Evolutionary conservation across 2,113 vertebrate species (phyloP).

Genomic region (Syngnathus scovelli): DNA sequence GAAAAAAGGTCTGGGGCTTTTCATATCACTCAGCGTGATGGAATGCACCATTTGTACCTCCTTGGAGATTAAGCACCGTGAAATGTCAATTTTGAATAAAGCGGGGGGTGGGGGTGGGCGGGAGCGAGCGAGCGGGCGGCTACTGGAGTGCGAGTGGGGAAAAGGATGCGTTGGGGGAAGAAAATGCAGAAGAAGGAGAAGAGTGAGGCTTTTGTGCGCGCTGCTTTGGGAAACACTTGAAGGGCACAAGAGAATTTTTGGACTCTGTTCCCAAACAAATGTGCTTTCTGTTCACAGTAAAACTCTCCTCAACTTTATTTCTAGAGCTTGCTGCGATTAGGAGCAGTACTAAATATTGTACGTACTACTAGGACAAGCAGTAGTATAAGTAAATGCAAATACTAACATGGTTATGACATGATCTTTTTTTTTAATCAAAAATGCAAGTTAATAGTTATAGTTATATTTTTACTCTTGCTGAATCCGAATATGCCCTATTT

Average conservation of each 20-base stretch:
- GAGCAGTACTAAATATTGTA: too few species aligned
- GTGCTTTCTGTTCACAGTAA: constrained; percentile 20
- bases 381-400: too few species aligned
- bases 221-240: not conserved
- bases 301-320: too few species aligned
- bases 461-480: too few species aligned
- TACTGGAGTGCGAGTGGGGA: not conserved
- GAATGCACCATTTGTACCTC: constrained; percentile 48
- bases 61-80: constrained; percentile 50
- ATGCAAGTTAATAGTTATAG: too few species aligned
- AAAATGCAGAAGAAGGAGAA: not conserved
- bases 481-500: too few species aligned
- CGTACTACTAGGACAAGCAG: too few species aligned
- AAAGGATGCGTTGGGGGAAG: not conserved
- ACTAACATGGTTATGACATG: too few species aligned
- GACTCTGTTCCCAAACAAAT: constrained; percentile 24
- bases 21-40: constrained; percentile 48
- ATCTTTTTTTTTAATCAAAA: too few species aligned
- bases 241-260: constrained; percentile 6
- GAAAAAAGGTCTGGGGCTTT: constrained; percentile 39
- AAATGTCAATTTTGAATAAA: constrained; percentile 65
- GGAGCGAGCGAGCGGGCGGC: not conserved
- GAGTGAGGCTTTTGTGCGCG: not conserved
- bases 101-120: not conserved
- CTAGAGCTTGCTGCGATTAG: too few species aligned